Percentiles rank a stretch among this genome's conserved stretches.
phyloP scores from a whole-genome alignment of 1,140 invertebrate genomes.

The Aphelinus atriplicis region DNA sequence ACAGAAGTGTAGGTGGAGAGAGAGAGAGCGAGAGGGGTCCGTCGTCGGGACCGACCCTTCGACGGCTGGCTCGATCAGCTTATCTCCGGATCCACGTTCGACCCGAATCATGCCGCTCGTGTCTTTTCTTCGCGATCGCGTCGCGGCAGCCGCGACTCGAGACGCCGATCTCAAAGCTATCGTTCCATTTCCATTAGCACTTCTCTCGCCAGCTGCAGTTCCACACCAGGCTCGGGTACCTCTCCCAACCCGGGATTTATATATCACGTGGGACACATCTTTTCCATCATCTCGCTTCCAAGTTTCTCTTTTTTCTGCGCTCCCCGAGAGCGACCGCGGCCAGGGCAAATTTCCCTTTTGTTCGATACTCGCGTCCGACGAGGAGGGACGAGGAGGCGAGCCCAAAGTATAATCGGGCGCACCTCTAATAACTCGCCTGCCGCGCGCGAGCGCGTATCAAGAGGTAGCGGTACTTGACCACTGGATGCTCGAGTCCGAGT shows the following conservation, averaged over 20 bases:
- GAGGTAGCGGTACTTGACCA: conserved; percentile 47
- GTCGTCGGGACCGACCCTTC: not conserved
- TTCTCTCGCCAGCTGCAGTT: no score
- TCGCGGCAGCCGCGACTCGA: not conserved
- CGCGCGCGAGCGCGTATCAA: conserved; percentile 36
- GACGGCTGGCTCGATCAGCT: conserved; percentile 2
- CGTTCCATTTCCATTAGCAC: not conserved
- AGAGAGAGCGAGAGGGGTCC: not conserved
- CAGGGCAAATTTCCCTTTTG: no score
- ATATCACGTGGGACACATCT: no score
- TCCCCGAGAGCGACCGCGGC: not conserved
- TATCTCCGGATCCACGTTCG: conserved; percentile 2
- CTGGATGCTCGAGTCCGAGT: conserved; percentile 40
- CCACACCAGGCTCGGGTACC: no score
- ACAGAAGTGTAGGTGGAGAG: no score
- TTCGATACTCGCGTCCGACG: no score
- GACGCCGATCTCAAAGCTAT: not conserved
- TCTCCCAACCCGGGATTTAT: no score
- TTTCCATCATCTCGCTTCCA: no score
- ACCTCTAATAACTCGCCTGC: conserved; percentile 31
- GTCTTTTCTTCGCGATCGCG: not conserved
- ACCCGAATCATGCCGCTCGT: not conserved
- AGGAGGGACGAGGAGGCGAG: no score
- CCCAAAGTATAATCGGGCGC: no score
- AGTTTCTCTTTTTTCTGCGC: not conserved